Conservation (phyloP, 2,888 invertebrate species). For the Cephalotes varians region DNA sequence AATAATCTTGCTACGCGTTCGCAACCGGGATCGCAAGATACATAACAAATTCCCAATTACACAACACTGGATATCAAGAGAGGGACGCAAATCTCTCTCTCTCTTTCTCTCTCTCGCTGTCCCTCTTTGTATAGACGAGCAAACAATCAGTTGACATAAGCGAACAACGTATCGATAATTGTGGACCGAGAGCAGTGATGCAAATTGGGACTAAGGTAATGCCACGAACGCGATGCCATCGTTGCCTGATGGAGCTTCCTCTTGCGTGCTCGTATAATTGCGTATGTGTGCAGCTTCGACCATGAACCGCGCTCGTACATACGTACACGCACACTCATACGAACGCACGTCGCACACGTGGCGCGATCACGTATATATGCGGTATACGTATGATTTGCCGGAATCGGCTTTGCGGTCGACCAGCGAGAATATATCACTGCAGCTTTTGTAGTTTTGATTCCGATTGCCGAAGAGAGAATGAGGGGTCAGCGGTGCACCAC, state of each 20-base stretch:
- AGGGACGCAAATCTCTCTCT: neutral
- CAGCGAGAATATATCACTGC: slow-evolving; percentile 72
- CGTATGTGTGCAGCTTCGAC: neutral
- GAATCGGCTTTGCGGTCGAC: slow-evolving; percentile 70
- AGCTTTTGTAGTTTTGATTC: slow-evolving; percentile 77
- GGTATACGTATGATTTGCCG: slow-evolving; percentile 68
- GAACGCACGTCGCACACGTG: neutral
- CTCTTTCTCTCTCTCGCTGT: neutral
- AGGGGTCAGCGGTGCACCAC: slow-evolving; percentile 58
- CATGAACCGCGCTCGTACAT: neutral
- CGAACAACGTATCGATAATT: slow-evolving; percentile 48
- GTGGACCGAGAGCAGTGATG: slow-evolving; percentile 16
- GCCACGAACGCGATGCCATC: slow-evolving; percentile 26
- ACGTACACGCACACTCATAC: neutral
- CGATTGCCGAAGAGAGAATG: slow-evolving; percentile 65
- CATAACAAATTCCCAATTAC: slow-evolving; percentile 39
- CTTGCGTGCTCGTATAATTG: slow-evolving; percentile 1
- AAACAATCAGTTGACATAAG: slow-evolving; percentile 49
- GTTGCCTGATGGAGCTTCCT: slow-evolving; percentile 28
- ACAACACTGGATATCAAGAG: neutral
- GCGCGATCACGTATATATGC: slow-evolving; percentile 31
- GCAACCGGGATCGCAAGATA: slow-evolving; percentile 14
- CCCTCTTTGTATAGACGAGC: slow-evolving; percentile 6
- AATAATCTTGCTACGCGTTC: slow-evolving; percentile 36
- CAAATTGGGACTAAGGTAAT: slow-evolving; percentile 48